Conservation (phyloP, 2,888 invertebrate species). For the Drosophila prolongata region DNA sequence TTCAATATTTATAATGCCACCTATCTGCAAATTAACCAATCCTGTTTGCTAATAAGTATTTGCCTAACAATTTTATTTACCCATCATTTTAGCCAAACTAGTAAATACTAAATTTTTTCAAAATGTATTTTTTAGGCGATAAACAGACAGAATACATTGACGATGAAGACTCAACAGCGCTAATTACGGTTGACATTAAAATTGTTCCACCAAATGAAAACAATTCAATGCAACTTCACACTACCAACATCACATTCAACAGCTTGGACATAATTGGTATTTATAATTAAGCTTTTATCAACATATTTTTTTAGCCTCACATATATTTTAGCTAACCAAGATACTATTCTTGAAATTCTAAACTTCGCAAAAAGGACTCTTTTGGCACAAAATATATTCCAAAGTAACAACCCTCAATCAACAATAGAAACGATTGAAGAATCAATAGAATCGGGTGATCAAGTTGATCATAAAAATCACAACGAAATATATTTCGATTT, state of each 20-base stretch:
- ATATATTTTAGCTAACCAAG: slow-evolving; percentile 91
- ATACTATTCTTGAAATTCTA: slow-evolving; percentile 96
- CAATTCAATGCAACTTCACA: slow-evolving; percentile 86
- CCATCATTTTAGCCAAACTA: too few relatives aligned
- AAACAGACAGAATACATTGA: slow-evolving; percentile 44
- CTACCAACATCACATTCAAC: slow-evolving; percentile 96
- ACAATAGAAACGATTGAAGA: slow-evolving; percentile 32
- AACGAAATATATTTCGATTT: slow-evolving; percentile 97
- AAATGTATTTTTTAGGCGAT: slow-evolving; percentile 12
- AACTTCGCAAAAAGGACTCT: slow-evolving; percentile 93
- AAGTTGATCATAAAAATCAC: slow-evolving; percentile 84
- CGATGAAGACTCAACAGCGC: slow-evolving; percentile 87
- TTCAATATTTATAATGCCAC: background rate
- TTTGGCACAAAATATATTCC: slow-evolving; percentile 82
- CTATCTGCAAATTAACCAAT: slow-evolving; percentile 4
- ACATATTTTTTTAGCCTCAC: background rate
- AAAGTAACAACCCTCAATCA: slow-evolving; percentile 14
- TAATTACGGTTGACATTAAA: slow-evolving; percentile 92
- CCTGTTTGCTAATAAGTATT: background rate
- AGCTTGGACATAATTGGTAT: slow-evolving; percentile 96
- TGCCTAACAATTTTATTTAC: background rate
- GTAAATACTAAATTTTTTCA: background rate
- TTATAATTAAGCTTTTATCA: slow-evolving; percentile 41
- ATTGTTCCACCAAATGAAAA: slow-evolving; percentile 85
- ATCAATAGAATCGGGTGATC: slow-evolving; percentile 45